phyloP scores from a whole-genome alignment of 2,113 vertebrate genomes.

The Sander vitreus region DNA sequence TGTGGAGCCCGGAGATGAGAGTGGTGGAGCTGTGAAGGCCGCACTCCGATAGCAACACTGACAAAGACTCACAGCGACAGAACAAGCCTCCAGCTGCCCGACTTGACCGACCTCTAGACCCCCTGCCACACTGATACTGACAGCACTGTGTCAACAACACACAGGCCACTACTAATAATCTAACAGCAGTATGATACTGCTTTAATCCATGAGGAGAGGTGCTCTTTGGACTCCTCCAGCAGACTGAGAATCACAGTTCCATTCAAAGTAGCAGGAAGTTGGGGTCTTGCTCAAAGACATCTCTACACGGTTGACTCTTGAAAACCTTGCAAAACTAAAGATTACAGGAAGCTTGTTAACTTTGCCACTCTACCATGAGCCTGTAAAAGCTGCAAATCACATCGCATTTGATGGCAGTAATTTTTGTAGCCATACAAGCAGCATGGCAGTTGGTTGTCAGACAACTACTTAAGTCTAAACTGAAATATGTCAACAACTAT shows the following conservation, averaged over 20 bases:
- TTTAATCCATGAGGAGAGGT: constrained; percentile 23
- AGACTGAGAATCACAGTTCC: not conserved
- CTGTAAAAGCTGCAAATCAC: not conserved
- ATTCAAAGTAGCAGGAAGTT: not conserved
- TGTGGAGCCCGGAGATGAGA: constrained; percentile 31
- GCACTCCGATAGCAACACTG: constrained; percentile 27
- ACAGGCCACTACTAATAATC: constrained; percentile 55
- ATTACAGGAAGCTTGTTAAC: not conserved
- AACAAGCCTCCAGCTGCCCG: constrained; percentile 40
- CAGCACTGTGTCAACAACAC: constrained; percentile 43
- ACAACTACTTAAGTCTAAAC: no score
- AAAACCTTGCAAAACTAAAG: not conserved
- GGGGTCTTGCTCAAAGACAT: not conserved
- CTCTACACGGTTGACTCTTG: not conserved
- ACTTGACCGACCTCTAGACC: constrained; percentile 57
- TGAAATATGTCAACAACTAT: not conserved
- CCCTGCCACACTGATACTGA: constrained; percentile 42
- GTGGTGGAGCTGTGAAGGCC: constrained; percentile 50
- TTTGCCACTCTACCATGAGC: not conserved
- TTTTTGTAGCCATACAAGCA: not conserved
- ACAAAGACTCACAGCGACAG: constrained; percentile 67
- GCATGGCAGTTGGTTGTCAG: not conserved
- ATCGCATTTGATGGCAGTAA: not conserved
- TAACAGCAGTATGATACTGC: constrained; percentile 7
- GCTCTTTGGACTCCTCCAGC: constrained; percentile 4